A percentile compares a stretch with the other conserved stretches of the same genome.
Evolutionary conservation across 2,888 invertebrate species (phyloP).

Genomic region (Julus scanicus): DNA sequence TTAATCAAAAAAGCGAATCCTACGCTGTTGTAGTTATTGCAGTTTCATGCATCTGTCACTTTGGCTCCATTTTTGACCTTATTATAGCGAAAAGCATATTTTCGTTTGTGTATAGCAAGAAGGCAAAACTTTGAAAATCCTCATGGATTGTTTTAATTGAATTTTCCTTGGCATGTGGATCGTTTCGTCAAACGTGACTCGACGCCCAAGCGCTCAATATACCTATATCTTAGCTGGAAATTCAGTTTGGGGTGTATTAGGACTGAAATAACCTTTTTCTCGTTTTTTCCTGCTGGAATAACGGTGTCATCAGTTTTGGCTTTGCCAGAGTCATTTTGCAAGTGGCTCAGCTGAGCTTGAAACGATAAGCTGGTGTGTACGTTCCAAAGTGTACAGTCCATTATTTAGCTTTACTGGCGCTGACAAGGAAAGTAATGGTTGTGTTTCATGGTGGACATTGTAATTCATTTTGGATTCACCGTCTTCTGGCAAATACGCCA

Average conservation of each 20-base stretch:
- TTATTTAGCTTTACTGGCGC: not conserved
- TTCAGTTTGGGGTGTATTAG: not conserved
- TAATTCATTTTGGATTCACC: not conserved
- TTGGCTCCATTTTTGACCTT: not conserved
- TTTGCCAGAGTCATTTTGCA: slow-evolving; percentile 49
- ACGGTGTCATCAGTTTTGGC: slow-evolving; percentile 11
- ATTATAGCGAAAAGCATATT: not conserved
- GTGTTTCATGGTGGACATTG: not conserved
- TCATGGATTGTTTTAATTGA: slow-evolving; percentile 25
- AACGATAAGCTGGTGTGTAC: slow-evolving; percentile 44
- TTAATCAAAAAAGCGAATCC: no score
- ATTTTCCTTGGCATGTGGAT: not conserved
- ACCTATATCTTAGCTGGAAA: not conserved
- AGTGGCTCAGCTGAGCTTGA: slow-evolving; percentile 53
- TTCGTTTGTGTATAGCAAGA: not conserved
- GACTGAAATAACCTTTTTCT: slow-evolving; percentile 1
- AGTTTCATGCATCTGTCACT: no score
- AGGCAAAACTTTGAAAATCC: not conserved
- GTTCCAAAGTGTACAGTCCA: not conserved
- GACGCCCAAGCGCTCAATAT: not conserved
- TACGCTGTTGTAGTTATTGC: no score
- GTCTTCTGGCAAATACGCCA: not conserved
- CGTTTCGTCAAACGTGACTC: not conserved
- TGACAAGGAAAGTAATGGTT: not conserved
- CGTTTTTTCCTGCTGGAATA: not conserved